These are phyloP conservation scores for Unio delphinus DNA, from an alignment of 2,888 invertebrate genomes.

Conservation along the genomic window DNA sequence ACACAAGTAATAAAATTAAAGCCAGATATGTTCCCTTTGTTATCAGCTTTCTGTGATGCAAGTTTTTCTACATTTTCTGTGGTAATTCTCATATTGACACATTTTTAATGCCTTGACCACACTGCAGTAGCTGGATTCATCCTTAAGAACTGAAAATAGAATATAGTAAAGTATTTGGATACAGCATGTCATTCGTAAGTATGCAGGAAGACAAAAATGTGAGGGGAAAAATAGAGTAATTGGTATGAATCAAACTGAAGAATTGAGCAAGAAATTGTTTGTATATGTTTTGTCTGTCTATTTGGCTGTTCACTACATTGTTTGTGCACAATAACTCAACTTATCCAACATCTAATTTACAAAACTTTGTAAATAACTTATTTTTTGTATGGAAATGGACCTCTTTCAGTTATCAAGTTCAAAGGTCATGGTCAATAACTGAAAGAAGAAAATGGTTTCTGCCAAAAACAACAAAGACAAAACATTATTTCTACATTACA, in stretches of 20 bases:
- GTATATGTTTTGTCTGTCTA: background rate
- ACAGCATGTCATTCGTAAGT: background rate
- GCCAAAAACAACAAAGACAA: too few relatives aligned
- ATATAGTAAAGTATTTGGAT: conserved; percentile 9
- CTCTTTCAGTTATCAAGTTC: too few relatives aligned
- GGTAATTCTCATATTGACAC: conserved; percentile 87
- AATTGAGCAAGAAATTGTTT: background rate
- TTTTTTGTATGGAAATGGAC: too few relatives aligned
- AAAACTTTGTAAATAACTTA: too few relatives aligned
- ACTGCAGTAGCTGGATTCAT: conserved; percentile 84
- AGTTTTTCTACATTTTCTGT: conserved; percentile 89
- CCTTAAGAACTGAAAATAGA: conserved; percentile 56
- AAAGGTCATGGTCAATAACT: too few relatives aligned
- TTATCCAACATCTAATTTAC: too few relatives aligned
- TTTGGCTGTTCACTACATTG: too few relatives aligned
- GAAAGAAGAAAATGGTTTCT: too few relatives aligned
- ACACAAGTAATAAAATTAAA: too few relatives aligned
- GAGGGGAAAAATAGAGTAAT: background rate
- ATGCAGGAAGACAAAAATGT: background rate
- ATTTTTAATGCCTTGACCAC: conserved; percentile 90
- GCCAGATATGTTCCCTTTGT: too few relatives aligned
- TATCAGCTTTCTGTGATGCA: conserved; percentile 72
- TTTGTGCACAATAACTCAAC: too few relatives aligned
- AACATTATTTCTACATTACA: too few relatives aligned
- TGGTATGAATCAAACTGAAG: background rate